Conservation (phyloP, 2,888 invertebrate species). For the Catocala sponsa region DNA sequence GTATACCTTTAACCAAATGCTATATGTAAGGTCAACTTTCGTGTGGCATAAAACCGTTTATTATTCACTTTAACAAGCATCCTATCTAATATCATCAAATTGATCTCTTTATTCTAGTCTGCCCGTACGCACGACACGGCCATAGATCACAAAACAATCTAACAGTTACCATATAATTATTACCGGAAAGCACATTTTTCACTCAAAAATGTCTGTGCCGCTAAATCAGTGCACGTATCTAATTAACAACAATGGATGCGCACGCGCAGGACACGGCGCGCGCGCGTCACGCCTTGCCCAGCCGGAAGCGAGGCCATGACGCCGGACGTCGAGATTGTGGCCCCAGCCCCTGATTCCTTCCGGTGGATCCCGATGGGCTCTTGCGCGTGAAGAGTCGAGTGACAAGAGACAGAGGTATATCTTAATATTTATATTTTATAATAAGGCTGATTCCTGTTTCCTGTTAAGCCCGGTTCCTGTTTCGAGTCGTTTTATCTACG, state of each 20-base stretch:
- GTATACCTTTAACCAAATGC: too few species aligned
- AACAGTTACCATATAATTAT: slow-evolving; percentile 26
- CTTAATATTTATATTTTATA: neutral
- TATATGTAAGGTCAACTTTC: too few species aligned
- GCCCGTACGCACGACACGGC: too few species aligned
- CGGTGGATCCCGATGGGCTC: slow-evolving; percentile 69
- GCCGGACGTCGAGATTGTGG: slow-evolving; percentile 85
- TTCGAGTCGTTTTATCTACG: too few species aligned
- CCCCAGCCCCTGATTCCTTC: slow-evolving; percentile 86
- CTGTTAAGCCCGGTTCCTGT: too few species aligned
- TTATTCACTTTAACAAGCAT: too few species aligned
- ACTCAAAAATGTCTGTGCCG: slow-evolving; percentile 34
- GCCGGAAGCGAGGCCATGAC: slow-evolving; percentile 77
- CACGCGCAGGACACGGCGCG: slow-evolving; percentile 78
- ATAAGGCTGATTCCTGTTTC: too few species aligned
- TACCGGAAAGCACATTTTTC: slow-evolving; percentile 49
- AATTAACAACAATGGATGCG: slow-evolving; percentile 63
- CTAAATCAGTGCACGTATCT: slow-evolving; percentile 51
- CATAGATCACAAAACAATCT: slow-evolving; percentile 6
- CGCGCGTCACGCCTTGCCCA: slow-evolving; percentile 66
- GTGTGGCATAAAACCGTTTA: too few species aligned
- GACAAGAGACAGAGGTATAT: slow-evolving; percentile 33
- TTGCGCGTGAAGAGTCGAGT: slow-evolving; percentile 39
- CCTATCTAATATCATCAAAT: too few species aligned
- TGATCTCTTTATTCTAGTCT: too few species aligned